Conservation (phyloP, 2,797 vertebrate species). For the Lepidocolaptes lacrymiger region DNA sequence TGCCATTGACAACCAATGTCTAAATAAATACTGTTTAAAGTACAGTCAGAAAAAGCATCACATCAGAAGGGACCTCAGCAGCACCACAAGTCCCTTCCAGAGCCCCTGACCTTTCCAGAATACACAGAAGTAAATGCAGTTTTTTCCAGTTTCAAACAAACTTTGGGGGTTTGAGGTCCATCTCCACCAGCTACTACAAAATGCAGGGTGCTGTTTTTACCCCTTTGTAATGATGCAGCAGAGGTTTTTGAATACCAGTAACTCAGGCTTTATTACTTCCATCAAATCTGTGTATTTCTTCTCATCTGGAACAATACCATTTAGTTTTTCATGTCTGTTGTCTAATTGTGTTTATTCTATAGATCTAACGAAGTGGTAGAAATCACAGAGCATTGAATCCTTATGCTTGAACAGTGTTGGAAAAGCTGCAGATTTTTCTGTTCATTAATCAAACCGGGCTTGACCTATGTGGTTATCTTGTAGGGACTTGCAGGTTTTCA, state of each 20-base stretch:
- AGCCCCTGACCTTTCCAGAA: background rate
- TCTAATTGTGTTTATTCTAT: background rate
- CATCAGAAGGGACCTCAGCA: background rate
- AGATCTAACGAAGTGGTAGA: background rate
- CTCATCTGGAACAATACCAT: background rate
- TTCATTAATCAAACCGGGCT: background rate
- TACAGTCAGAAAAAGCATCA: background rate
- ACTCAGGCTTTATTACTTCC: background rate
- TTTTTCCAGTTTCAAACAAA: background rate
- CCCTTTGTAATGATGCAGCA: fast-evolving
- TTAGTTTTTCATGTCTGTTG: background rate
- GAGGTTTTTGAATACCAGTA: background rate
- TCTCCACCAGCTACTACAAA: background rate
- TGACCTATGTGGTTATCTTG: background rate
- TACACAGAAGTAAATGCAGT: fast-evolving
- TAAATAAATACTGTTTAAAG: background rate
- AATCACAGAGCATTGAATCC: background rate
- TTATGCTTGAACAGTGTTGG: background rate
- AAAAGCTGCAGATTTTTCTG: background rate
- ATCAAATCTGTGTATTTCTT: background rate
- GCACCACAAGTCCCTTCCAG: background rate
- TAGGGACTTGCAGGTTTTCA: background rate
- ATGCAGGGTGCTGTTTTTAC: background rate
- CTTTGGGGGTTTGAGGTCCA: background rate
- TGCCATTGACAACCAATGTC: background rate